phyloP scores from a whole-genome alignment of 1,140 invertebrate genomes.

The Scylla paramamosain region DNA sequence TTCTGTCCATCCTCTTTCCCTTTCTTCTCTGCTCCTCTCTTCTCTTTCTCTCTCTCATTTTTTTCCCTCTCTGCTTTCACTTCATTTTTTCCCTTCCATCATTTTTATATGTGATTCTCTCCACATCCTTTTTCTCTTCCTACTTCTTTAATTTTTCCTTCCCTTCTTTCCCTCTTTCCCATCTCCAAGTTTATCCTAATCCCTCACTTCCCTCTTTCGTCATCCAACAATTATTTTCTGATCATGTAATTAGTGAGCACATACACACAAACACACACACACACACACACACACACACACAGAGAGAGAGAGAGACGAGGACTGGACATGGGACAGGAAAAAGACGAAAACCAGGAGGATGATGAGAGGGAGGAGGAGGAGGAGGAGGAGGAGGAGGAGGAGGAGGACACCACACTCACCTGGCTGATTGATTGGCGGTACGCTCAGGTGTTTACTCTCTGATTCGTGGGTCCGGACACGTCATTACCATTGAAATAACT shows the following conservation, averaged over 20 bases:
- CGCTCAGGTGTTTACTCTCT: constrained; percentile 38
- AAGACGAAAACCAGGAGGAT: neutral
- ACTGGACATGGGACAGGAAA: neutral
- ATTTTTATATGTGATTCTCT: neutral
- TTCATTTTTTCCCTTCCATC: neutral
- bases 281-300: neutral
- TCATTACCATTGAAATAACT: constrained; percentile 61
- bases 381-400: constrained; percentile 34
- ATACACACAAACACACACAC: neutral
- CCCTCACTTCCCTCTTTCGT: neutral
- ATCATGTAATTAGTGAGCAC: neutral
- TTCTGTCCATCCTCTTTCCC: neutral
- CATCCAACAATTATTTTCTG: too few species aligned
- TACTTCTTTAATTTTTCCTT: neutral
- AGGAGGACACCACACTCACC: constrained; percentile 12
- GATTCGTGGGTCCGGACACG: constrained; percentile 32
- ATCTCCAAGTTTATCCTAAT: too few species aligned
- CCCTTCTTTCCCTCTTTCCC: neutral
- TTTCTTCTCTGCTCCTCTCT: neutral
- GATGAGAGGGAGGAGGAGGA: neutral
- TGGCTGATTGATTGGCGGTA: constrained; percentile 56
- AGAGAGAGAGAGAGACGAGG: neutral
- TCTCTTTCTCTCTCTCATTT: constrained; percentile 29
- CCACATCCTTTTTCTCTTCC: too few species aligned
- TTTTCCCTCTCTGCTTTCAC: too few species aligned